Conservation (phyloP, 2,888 invertebrate genomes). For the Agrotis segetum region DNA sequence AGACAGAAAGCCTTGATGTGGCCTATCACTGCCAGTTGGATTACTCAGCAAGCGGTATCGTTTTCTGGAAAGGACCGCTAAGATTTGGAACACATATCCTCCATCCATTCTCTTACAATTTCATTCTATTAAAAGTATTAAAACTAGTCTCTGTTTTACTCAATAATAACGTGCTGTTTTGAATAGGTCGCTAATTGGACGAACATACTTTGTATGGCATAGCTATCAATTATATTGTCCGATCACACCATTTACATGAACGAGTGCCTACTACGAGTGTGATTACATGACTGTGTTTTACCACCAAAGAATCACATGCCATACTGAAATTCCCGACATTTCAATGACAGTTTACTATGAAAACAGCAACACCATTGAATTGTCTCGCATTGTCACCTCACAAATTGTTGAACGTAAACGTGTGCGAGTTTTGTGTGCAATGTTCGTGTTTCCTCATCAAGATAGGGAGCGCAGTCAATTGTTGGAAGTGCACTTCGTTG, state of each 20-base stretch:
- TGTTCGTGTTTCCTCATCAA: conserved; percentile 77
- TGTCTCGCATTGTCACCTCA: conserved; percentile 59
- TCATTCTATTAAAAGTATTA: no score
- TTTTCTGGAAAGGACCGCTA: no score
- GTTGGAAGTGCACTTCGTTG: conserved; percentile 82
- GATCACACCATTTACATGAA: conserved; percentile 6
- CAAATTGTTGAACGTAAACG: conserved; percentile 57
- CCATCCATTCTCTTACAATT: no score
- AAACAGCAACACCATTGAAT: conserved; percentile 39
- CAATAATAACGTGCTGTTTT: neutral
- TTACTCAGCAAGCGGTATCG: no score
- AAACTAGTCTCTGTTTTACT: neutral
- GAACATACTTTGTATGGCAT: conserved; percentile 1
- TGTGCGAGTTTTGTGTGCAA: conserved; percentile 64
- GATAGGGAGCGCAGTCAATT: conserved; percentile 78
- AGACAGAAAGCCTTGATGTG: no score
- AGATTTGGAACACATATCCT: no score
- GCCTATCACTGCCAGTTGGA: no score
- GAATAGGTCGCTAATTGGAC: neutral
- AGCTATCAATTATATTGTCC: conserved; percentile 11
- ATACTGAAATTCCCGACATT: conserved; percentile 21
- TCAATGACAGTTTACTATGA: conserved; percentile 43
- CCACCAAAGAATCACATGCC: conserved; percentile 10
- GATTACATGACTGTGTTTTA: conserved; percentile 10
- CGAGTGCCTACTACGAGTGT: neutral